Evolutionary conservation across 2,113 vertebrate genomes (phyloP), one percentile per base, ranked within the genome.

Genomic region (Peromyscus leucopus): DNA sequence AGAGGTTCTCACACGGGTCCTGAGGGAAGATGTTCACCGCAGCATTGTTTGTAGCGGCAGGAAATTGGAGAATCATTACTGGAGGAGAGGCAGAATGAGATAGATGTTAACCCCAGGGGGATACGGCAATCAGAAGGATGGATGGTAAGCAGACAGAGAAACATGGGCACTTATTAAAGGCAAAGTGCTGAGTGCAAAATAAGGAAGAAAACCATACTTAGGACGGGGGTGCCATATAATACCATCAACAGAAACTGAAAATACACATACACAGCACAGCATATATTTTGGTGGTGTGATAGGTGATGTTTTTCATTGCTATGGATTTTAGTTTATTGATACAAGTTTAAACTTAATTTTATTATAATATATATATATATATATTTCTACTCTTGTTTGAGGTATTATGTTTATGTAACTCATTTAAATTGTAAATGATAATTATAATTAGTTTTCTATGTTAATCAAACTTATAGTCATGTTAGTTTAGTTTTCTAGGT

Each of bases 11-110:
- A 39, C n/a, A 21, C 17, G 65, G 69, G n/a, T 90, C 87, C 85
- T 57, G 63, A 90, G 88, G 96, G 63, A 95, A 46, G 75, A 90
- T 90, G 88, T 61, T 84, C 84, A 55, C 33, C 24, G 74, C 33
- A 39, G 51, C 79, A 75, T 93, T 94, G 84, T 95, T 85, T 95
- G 90, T 91, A 69, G 89, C 85, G 46, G 82, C 75, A 92, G 84
- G 94, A 97, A 97, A 96, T 42, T 97, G 65, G 85, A 86, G 75
- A 63, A 48, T 67, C 90, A 36, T 65, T 76, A 39, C 75, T 42
- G 39, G 85, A 4, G 16, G 87, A 92, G n/a, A 95, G 36, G 59
- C 69, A 90, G 51, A 72, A 92, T 57, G n/a, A 42, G 79, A 94
- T 42, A 28, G 78, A 95, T 93, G 55, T 75, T 46, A 39, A 75